These are phyloP conservation scores for Saimiri boliviensis DNA, from an alignment of 2,113 vertebrate species.

Conservation along the genomic window DNA sequence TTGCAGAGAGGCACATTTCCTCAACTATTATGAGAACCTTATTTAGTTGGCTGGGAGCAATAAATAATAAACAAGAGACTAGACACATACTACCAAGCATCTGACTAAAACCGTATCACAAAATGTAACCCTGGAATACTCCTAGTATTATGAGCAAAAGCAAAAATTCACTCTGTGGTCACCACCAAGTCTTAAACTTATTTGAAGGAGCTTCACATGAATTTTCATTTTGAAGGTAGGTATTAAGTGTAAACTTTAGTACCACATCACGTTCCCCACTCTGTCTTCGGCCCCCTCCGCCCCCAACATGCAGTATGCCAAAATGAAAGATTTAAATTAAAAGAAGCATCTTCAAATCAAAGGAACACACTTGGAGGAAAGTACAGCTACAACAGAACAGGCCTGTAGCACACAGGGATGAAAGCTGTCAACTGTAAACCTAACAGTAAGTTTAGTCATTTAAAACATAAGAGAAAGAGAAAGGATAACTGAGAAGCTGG, in stretches of 20 bases:
- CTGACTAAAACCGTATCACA: neutral
- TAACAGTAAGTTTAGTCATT: neutral
- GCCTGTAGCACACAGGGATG: neutral
- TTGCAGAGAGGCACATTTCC: neutral
- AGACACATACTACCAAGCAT: fast-evolving
- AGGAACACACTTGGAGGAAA: neutral
- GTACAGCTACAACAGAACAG: neutral
- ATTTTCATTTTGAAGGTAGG: constrained; percentile 55
- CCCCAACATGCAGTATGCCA: neutral
- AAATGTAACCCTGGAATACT: neutral
- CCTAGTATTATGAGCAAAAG: neutral
- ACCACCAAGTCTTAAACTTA: neutral
- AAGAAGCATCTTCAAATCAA: neutral
- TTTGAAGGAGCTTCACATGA: neutral
- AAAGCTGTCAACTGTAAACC: neutral
- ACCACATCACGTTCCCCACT: neutral
- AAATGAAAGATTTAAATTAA: constrained; percentile 53
- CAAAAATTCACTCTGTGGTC: constrained; percentile 5
- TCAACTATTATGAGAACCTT: neutral
- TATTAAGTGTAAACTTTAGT: neutral
- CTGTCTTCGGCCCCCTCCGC: constrained; percentile 36
- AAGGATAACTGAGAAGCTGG: neutral
- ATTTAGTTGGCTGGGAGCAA: neutral
- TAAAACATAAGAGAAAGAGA: neutral
- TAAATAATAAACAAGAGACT: constrained; percentile 12